Evolutionary conservation across 2,797 vertebrate genomes (phyloP), one percentile per base, ranked within the genome.

Genomic region (Myripristis jacobus): DNA sequence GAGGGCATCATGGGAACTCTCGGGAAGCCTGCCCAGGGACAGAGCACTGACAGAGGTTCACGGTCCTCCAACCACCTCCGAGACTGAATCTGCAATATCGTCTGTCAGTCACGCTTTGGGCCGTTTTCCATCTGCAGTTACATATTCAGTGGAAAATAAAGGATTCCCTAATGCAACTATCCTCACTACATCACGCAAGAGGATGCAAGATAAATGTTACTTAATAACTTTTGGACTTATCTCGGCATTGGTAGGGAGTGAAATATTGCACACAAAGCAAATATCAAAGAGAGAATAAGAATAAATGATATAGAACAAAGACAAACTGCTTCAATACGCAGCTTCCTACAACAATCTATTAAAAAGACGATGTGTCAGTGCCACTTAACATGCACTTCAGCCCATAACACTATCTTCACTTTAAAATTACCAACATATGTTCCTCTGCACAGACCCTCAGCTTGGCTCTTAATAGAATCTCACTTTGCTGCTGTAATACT

Each of bases 1-100:
- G 72, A 87, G 84, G 86, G 84, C 84, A 89, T 88, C 77, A 79
- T 71, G 81, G 75, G 73, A 87, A 82, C 73, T 84, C 75, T 46
- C 51, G 52, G 59, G 81, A 83, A 72, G 66, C 52, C 72, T 67
- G 61, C 62, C 75, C 21, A 4, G 61, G 51, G 80, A 78, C 61
- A 25, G 84, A 81, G 82, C 65, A 70, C 68, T 65, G 75, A 64
- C 82, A 81, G 79, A 87, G 80, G 75, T 84, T 80, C 73, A 70
- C 18, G 61, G 64, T 74, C 69, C 73, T 78, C 53, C 10, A 65
- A 82, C 59, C 65, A 73, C 77, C 75, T 82, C 80, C 68, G 72
- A 88, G 82, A 61, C 65, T 70, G 63, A n/a, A 66, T 82, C 84
- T 88, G 54, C 41, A 85, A 71, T 66, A 85, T 81, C 81, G 87